Percentiles rank a stretch among this genome's conserved stretches.
Conservation (phyloP, 2,113 vertebrate genomes). For the Petromus typicus region DNA sequence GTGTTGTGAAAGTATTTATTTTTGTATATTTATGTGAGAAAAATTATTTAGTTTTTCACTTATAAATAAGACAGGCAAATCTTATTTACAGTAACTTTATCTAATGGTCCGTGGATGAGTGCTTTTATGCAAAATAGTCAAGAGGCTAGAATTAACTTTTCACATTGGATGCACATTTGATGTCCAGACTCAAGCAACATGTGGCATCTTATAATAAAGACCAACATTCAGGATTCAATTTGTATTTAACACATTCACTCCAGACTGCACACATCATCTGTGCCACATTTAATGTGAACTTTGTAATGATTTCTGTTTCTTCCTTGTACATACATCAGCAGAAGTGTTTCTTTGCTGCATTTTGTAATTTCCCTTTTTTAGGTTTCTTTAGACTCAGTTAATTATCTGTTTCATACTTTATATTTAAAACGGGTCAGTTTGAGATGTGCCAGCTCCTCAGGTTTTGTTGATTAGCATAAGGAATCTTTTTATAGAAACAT, state of each 20-base stretch:
- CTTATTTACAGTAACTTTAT: slow-evolving; percentile 88
- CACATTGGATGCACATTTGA: slow-evolving; percentile 88
- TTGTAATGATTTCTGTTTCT: slow-evolving; percentile 79
- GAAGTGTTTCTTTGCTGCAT: slow-evolving; percentile 38
- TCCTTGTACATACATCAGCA: slow-evolving; percentile 55
- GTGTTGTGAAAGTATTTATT: slow-evolving; percentile 86
- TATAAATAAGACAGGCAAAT: slow-evolving; percentile 87
- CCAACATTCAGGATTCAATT: slow-evolving; percentile 77
- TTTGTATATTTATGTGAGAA: slow-evolving; percentile 83
- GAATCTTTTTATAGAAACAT: slow-evolving; percentile 63
- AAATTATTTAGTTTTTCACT: slow-evolving; percentile 88
- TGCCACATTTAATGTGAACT: slow-evolving; percentile 74
- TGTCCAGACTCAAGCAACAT: slow-evolving; percentile 83
- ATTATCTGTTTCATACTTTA: slow-evolving; percentile 79
- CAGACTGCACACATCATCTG: slow-evolving; percentile 58
- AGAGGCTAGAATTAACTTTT: slow-evolving; percentile 90
- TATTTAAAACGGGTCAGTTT: slow-evolving; percentile 79
- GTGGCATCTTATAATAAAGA: slow-evolving; percentile 84
- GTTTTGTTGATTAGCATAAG: slow-evolving; percentile 75
- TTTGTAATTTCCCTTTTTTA: slow-evolving; percentile 52
- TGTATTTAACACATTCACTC: slow-evolving; percentile 79
- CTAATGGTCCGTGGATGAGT: slow-evolving; percentile 89
- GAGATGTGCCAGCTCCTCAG: slow-evolving; percentile 71
- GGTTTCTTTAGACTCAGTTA: slow-evolving; percentile 67
- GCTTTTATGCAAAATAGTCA: slow-evolving; percentile 89